Evolutionary conservation across 1,140 invertebrate genomes (phyloP), one percentile per base, ranked within the genome.

Genomic region (Popillia japonica): DNA sequence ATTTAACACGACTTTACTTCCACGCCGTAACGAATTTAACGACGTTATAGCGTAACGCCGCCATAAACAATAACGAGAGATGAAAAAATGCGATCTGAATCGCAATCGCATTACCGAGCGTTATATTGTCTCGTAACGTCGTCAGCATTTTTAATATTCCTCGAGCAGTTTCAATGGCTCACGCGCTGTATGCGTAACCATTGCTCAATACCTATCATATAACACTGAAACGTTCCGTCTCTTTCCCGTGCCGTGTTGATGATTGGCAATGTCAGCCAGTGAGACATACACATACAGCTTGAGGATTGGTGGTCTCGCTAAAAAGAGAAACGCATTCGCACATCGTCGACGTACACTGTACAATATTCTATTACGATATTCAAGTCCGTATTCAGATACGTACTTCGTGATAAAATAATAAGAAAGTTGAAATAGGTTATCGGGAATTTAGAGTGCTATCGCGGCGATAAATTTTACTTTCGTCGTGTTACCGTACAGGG

Each of bases 361-460:
- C 41, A 42, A 42, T 10, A 42, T 10, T 6, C 10, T 42, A n/a
- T n/a, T 48, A 48, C 3, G 7, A n/a, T n/a, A n/a, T 48, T 48
- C 10, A 4, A n/a, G 44, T 48, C 7, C 3, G 44, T n/a, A 48
- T 48, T 48, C 44, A 11, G 44, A 9, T 14, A 48, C 4, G 8
- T 0, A 48, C 11, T 48, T 48, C 44, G 44, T n/a, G 44, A 48
- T 48, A 48, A 48, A 48, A 48, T 48, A 14, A 48, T 48, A 48
- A 48, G 44, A 48, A 48, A 48, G 44, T 48, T 48, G 44, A 48
- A 48, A 48, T 48, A 48, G 44, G 44, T 48, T 48, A 48, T 48
- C 44, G 44, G 44, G 44, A 48, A 48, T 48, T n/a, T 48, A 48
- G 17, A 14, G 44, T n/a, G 44, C 11, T 48, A 48, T 48, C 44